Evolutionary conservation across 2,113 vertebrate genomes (phyloP).

Genomic region (Meles meles): DNA sequence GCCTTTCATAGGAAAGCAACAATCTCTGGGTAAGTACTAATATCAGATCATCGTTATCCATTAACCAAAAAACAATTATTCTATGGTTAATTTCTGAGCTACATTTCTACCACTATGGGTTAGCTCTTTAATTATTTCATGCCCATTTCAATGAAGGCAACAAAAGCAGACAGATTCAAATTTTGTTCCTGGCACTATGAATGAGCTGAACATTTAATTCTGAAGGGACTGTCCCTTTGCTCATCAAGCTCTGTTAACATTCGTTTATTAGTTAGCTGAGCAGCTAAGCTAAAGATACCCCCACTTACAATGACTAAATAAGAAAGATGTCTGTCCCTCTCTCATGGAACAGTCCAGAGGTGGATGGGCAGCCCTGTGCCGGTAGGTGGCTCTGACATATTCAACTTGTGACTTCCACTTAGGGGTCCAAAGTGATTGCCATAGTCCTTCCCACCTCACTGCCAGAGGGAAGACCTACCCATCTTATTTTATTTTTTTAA

Average conservation of each 20-base stretch:
- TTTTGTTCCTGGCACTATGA: neutral
- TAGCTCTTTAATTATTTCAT: neutral
- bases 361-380: neutral
- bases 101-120: neutral
- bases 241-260: slow-evolving; percentile 10
- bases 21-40: neutral
- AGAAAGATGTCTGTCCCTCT: neutral
- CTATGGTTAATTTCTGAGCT: slow-evolving; percentile 23
- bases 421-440: neutral
- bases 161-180: neutral
- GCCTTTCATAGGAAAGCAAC: neutral
- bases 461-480: neutral
- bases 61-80: slow-evolving; percentile 10
- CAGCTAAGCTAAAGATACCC: neutral
- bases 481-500: neutral
- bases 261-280: neutral
- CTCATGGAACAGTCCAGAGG: neutral
- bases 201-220: slow-evolving; percentile 25
- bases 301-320: neutral
- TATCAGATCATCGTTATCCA: neutral
- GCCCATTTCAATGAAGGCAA: neutral
- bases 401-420: neutral
- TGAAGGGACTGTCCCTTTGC: neutral
- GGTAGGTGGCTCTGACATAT: neutral
- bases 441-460: neutral